phyloP scores from a whole-genome alignment of 37 sponge, comb jelly and placozoan species.

The Halichondria panicea region DNA sequence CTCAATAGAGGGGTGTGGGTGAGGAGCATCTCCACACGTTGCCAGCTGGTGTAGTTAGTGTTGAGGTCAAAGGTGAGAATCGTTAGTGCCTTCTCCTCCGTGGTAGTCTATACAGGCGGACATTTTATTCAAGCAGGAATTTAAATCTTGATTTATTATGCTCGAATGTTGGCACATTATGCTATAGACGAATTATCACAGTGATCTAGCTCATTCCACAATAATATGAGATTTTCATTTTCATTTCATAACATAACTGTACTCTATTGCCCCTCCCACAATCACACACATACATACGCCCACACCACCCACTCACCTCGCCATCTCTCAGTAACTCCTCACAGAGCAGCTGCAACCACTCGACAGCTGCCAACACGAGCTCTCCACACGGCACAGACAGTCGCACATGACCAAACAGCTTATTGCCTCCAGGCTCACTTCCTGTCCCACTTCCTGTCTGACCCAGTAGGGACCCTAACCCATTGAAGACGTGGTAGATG shows the following conservation, averaged over 20 bases:
- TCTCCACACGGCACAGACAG: constrained; percentile 34
- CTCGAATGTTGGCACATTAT: too few relatives aligned
- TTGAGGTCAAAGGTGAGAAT: constrained; percentile 20
- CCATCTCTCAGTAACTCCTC: constrained; percentile 13
- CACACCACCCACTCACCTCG: constrained; percentile 6
- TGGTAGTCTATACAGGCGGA: background rate
- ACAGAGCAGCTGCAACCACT: constrained; percentile 10
- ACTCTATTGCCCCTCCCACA: background rate
- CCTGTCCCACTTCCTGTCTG: constrained; percentile 1
- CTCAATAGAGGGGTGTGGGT: constrained; percentile 39
- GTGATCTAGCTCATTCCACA: too few relatives aligned
- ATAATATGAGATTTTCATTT: too few relatives aligned
- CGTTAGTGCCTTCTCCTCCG: background rate
- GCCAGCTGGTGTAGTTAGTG: constrained; percentile 26
- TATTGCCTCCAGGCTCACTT: background rate
- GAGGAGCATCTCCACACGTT: constrained; percentile 46
- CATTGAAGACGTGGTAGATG: constrained; percentile 32
- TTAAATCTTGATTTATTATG: too few relatives aligned
- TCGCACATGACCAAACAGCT: constrained; percentile 10
- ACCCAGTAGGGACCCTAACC: constrained; percentile 38
- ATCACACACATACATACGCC: background rate
- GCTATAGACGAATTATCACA: too few relatives aligned
- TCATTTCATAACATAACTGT: too few relatives aligned
- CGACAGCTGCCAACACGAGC: constrained; percentile 17
- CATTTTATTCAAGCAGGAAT: too few relatives aligned